A percentile compares a stretch with the other conserved stretches of the same genome.
These are phyloP conservation scores for Morpho deidamia DNA, from an alignment of 2,888 invertebrate species.

Conservation along the genomic window DNA sequence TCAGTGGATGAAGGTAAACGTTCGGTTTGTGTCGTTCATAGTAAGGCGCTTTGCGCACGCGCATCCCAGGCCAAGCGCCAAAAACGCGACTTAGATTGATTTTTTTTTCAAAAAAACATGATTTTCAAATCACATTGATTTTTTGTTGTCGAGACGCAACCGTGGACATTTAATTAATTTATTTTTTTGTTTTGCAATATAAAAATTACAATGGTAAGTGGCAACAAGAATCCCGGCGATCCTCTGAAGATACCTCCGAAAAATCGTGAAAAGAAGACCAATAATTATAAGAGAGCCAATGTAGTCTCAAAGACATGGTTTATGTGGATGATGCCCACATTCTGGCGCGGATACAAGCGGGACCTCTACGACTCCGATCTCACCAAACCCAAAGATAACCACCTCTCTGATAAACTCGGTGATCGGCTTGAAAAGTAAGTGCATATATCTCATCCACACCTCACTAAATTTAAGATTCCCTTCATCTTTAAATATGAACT, in stretches of 20 bases:
- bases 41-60: conserved; percentile 54
- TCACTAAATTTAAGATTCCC: not conserved
- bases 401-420: conserved; percentile 81
- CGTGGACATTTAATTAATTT: conserved; percentile 28
- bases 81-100: conserved; percentile 37
- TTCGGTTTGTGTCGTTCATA: conserved; percentile 50
- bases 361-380: conserved; percentile 84
- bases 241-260: conserved; percentile 65
- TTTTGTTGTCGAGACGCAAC: conserved; percentile 29
- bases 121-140: conserved; percentile 39
- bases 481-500: conserved; percentile 2
- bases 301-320: conserved; percentile 66
- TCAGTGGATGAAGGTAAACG: conserved; percentile 61
- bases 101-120: conserved; percentile 44
- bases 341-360: conserved; percentile 79
- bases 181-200: conserved; percentile 20
- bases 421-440: conserved; percentile 80
- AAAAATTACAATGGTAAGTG: conserved; percentile 65
- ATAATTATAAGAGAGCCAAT: conserved; percentile 66
- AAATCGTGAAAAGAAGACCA: conserved; percentile 67
- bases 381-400: conserved; percentile 82
- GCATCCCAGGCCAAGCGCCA: conserved; percentile 40
- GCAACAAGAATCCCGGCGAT: conserved; percentile 62
- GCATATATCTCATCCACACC: not conserved
- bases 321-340: conserved; percentile 75